These are phyloP conservation scores for Cryptoprocta ferox DNA, from an alignment of 2,797 vertebrate genomes.

Conservation along the genomic window DNA sequence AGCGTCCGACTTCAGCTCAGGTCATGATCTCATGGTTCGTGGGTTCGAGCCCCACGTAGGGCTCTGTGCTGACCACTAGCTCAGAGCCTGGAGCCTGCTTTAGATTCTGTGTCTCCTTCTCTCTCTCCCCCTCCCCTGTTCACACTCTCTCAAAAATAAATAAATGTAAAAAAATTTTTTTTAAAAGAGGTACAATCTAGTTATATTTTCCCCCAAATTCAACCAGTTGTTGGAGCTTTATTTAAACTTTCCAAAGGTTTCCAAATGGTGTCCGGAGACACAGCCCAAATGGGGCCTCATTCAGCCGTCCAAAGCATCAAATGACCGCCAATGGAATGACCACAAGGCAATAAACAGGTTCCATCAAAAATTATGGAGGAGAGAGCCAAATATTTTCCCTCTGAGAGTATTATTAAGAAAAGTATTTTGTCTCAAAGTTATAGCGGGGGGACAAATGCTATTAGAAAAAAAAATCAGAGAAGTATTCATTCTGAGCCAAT, in stretches of 20 bases:
- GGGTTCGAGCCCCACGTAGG: no score
- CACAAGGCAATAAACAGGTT: conserved; percentile 75
- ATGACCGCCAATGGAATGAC: conserved; percentile 60
- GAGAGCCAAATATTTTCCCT: conserved; percentile 72
- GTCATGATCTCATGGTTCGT: no score
- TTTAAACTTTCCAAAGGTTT: conserved; percentile 56
- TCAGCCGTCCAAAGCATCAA: conserved; percentile 58
- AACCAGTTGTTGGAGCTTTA: conserved; percentile 18
- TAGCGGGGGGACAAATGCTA: conserved; percentile 30
- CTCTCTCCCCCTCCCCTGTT: no score
- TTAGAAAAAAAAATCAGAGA: conserved; percentile 39
- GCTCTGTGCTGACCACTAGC: no score
- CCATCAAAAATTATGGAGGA: conserved; percentile 72
- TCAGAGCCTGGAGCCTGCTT: no score
- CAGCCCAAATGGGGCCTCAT: conserved; percentile 33
- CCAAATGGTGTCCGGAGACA: conserved; percentile 27
- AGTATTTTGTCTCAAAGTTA: conserved; percentile 66
- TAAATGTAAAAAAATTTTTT: no score
- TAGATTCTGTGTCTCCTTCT: no score
- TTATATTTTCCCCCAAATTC: conserved; percentile 25
- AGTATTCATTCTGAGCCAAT: conserved; percentile 30
- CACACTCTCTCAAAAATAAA: no score
- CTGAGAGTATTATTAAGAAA: conserved; percentile 65
- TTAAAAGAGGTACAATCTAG: neutral
- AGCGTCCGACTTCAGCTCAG: no score